Conservation (phyloP, 2,888 invertebrate species). For the Sminthurinus aureus region DNA sequence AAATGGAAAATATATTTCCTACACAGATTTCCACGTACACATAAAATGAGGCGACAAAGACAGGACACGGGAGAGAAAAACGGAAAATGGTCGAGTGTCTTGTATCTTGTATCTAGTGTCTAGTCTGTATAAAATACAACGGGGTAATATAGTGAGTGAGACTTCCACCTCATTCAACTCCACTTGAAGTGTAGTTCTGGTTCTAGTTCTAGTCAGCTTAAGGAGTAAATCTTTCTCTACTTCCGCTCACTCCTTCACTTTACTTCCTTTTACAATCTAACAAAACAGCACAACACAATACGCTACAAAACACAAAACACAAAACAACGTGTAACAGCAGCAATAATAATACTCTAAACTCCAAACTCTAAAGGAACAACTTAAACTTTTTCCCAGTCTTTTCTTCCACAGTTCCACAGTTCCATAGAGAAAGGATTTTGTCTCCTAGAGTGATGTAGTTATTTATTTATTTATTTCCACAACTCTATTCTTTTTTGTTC, state of each 20-base stretch:
- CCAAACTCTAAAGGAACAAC: no score
- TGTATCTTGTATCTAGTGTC: no score
- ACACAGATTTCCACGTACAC: conserved; percentile 13
- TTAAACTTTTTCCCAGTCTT: no score
- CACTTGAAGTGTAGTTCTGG: conserved; percentile 2
- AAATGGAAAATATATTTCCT: background rate
- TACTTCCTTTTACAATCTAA: background rate
- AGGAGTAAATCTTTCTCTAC: conserved; percentile 33
- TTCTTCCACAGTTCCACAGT: no score
- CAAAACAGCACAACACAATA: background rate
- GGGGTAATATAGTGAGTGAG: background rate
- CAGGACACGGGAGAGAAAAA: conserved; percentile 6
- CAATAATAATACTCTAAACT: no score
- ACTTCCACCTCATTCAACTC: conserved; percentile 39
- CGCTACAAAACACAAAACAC: background rate
- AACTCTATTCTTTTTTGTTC: no score
- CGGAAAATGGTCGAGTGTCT: conserved; percentile 5
- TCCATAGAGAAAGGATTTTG: no score
- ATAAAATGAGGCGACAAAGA: conserved; percentile 17
- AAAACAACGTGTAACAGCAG: no score
- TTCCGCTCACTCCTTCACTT: conserved; percentile 19
- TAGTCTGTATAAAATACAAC: no score
- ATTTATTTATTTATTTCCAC: no score
- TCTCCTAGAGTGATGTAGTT: no score
- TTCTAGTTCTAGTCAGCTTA: conserved; percentile 9